These are phyloP conservation scores for Lampris megalopsis DNA, from an alignment of 2,113 vertebrate species.

Conservation along the genomic window DNA sequence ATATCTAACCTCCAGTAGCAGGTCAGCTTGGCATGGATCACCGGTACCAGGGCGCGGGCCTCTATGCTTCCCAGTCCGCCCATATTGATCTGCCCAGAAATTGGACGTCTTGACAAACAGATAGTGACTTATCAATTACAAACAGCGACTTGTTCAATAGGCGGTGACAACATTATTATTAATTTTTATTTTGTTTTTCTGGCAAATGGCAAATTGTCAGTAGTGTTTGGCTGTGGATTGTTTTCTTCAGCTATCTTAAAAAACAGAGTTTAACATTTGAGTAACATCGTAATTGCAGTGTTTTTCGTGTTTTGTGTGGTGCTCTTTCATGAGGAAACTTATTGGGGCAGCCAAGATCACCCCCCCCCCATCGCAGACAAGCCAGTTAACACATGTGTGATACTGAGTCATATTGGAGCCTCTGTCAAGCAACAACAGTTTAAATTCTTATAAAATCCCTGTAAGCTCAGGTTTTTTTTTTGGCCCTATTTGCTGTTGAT, in stretches of 20 bases:
- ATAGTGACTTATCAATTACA: conserved; percentile 29
- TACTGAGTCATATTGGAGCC: background rate
- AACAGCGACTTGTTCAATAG: conserved; percentile 29
- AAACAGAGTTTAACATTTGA: conserved; percentile 54
- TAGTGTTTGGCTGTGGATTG: conserved; percentile 3
- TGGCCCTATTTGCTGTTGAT: conserved; percentile 30
- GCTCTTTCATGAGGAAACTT: conserved; percentile 44
- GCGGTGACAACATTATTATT: background rate
- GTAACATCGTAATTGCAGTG: conserved; percentile 16
- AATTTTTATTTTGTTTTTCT: background rate
- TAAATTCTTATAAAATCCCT: background rate
- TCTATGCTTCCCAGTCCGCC: conserved; percentile 60
- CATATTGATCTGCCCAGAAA: conserved; percentile 45
- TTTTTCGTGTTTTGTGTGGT: conserved; percentile 21
- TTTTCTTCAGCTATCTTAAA: background rate
- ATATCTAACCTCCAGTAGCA: conserved; percentile 43
- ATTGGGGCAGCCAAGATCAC: conserved; percentile 32
- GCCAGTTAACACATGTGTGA: conserved; percentile 1
- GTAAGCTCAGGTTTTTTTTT: conserved; percentile 10
- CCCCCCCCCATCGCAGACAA: conserved; percentile 1
- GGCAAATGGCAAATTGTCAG: background rate
- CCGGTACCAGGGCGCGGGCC: conserved; percentile 65
- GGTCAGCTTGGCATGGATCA: conserved; percentile 40
- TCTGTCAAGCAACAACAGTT: background rate
- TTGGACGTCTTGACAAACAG: conserved; percentile 15